Percentiles rank a stretch among this genome's conserved stretches.
Conservation (phyloP, 1,140 invertebrate species). For the Orchesella cincta region DNA sequence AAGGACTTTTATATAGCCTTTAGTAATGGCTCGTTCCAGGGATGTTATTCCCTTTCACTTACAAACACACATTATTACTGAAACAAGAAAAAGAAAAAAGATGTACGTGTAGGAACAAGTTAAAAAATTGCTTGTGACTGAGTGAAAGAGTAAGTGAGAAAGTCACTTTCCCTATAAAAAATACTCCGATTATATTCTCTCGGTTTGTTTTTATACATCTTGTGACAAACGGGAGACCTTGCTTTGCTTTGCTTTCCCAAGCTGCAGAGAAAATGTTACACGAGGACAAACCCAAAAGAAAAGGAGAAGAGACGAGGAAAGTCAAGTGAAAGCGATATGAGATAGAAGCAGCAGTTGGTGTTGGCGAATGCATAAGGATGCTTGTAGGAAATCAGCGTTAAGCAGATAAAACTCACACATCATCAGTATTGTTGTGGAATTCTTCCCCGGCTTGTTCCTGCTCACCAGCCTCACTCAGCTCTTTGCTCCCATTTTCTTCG, state of each 20-base stretch:
- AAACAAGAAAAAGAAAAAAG: background rate
- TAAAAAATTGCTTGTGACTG: background rate
- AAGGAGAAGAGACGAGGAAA: constrained; percentile 19
- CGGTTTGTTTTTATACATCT: background rate
- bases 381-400: background rate
- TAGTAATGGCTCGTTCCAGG: constrained; percentile 14
- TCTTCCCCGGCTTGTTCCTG: constrained; percentile 58
- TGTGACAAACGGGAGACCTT: background rate
- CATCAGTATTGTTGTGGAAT: constrained; percentile 54
- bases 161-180: background rate
- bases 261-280: too few species aligned
- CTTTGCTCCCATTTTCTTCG: constrained; percentile 46
- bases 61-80: background rate
- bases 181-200: background rate
- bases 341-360: too few species aligned
- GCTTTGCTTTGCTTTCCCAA: too few species aligned
- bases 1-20: constrained; percentile 6
- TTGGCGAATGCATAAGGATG: background rate
- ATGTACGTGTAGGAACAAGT: background rate
- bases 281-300: too few species aligned
- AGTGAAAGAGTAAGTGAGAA: background rate
- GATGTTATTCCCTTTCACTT: background rate
- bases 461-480: constrained; percentile 52
- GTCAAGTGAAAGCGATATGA: background rate
- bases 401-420: constrained; percentile 39